Percentiles rank a stretch among this genome's conserved stretches.
phyloP scores from a whole-genome alignment of 2,888 invertebrate species.

The Sialis fuliginosa region DNA sequence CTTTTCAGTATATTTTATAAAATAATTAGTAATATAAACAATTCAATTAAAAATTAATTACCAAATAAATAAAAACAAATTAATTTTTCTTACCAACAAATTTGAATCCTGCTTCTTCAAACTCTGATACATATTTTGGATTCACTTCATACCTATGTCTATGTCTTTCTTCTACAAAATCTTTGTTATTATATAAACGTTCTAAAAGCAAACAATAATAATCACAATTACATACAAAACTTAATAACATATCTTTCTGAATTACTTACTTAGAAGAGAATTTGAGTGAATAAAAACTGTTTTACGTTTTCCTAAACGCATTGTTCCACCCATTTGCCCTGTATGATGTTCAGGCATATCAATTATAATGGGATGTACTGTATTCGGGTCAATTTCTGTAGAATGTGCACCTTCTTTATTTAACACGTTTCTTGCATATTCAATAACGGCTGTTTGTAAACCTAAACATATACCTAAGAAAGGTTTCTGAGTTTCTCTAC shows the following conservation, averaged over 20 bases:
- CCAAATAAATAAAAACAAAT: constrained; percentile 1
- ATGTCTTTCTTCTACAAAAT: constrained; percentile 82
- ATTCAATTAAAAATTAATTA: neutral
- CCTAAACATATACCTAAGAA: constrained; percentile 96
- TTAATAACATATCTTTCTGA: no score
- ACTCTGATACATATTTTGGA: constrained; percentile 57
- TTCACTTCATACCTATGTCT: constrained; percentile 97
- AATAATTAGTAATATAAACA: neutral
- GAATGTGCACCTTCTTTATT: constrained; percentile 63
- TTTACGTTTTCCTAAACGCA: constrained; percentile 87
- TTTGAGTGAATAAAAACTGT: constrained; percentile 52
- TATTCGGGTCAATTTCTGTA: constrained; percentile 64
- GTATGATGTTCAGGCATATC: constrained; percentile 98
- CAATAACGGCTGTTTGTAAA: constrained; percentile 90
- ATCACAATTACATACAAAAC: neutral
- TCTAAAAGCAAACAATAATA: constrained; percentile 25
- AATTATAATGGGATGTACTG: constrained; percentile 67
- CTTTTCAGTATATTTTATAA: neutral
- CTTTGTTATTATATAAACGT: constrained; percentile 59
- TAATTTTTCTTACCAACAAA: constrained; percentile 53
- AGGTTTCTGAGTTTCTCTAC: constrained; percentile 75
- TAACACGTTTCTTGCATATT: constrained; percentile 78
- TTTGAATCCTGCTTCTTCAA: constrained; percentile 67
- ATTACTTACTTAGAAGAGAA: constrained; percentile 40
- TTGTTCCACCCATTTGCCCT: constrained; percentile 89